Evolutionary conservation across 2,113 vertebrate genomes (phyloP).

Genomic region (Gobiocypris rarus): DNA sequence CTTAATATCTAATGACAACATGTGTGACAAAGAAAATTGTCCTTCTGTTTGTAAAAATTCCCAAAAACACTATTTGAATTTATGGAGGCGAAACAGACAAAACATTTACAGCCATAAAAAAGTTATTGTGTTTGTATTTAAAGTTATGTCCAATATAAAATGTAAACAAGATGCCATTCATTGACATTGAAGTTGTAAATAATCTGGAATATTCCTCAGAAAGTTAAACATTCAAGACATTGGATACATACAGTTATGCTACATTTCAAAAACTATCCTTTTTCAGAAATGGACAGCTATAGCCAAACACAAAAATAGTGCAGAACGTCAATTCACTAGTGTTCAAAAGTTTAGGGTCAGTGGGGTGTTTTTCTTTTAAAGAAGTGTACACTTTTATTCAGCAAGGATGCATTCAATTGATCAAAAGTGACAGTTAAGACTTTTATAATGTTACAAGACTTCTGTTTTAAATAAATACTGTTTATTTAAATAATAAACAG

Average conservation of each 20-base stretch:
- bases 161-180: neutral
- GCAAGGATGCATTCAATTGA: neutral
- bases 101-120: neutral
- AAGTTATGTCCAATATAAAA: neutral
- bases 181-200: too few species aligned
- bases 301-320: neutral
- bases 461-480: neutral
- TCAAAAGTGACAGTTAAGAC: neutral
- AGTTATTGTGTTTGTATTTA: neutral
- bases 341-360: neutral
- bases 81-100: neutral
- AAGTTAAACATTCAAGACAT: neutral
- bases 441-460: neutral
- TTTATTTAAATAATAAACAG: neutral
- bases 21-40: neutral
- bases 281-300: neutral
- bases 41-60: neutral
- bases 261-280: neutral
- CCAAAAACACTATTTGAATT: neutral
- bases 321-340: neutral
- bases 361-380: neutral
- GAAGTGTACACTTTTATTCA: neutral
- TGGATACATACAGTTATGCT: neutral
- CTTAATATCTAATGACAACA: neutral
- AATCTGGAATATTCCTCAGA: neutral